A percentile compares a stretch with the other conserved stretches of the same genome.
These are phyloP conservation scores for Pinna nobilis DNA, from an alignment of 1,140 invertebrate genomes.

Conservation along the genomic window DNA sequence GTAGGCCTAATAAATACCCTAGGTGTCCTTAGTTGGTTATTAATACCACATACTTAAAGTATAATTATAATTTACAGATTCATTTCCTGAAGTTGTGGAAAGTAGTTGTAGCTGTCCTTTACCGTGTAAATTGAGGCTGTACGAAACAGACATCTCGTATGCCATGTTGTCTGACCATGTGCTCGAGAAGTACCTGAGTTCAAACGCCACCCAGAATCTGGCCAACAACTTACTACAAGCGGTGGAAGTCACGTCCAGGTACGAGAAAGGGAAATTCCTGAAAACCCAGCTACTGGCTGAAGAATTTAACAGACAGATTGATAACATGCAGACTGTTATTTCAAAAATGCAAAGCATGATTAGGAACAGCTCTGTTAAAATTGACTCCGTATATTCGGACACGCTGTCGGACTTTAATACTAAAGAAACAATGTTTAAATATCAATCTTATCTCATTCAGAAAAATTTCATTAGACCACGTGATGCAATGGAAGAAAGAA, in stretches of 20 bases:
- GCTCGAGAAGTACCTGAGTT: slow-evolving; percentile 23
- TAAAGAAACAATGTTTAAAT: slow-evolving; percentile 53
- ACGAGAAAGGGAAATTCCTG: slow-evolving; percentile 9
- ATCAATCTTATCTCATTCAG: slow-evolving; percentile 49
- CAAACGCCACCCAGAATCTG: slow-evolving; percentile 8
- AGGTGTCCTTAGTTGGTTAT: too few relatives aligned
- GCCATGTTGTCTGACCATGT: slow-evolving; percentile 41
- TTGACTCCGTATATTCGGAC: slow-evolving; percentile 1
- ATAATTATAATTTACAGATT: slow-evolving; percentile 18
- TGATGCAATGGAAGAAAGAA: slow-evolving; percentile 58
- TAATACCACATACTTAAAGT: too few relatives aligned
- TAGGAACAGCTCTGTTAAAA: background rate
- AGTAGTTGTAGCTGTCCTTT: slow-evolving; percentile 51
- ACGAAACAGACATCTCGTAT: slow-evolving; percentile 57
- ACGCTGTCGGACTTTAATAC: slow-evolving; percentile 19
- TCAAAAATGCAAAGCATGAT: background rate
- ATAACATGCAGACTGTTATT: background rate
- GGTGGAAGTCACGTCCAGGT: slow-evolving; percentile 25
- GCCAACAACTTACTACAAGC: slow-evolving; percentile 2
- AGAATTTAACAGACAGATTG: background rate
- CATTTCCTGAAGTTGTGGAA: slow-evolving; percentile 24
- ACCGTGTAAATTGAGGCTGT: slow-evolving; percentile 52
- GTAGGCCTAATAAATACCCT: too few relatives aligned
- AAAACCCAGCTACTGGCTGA: background rate
- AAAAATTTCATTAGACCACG: slow-evolving; percentile 57